Conservation (phyloP, 2,888 invertebrate genomes). For the Molanna angustata region DNA sequence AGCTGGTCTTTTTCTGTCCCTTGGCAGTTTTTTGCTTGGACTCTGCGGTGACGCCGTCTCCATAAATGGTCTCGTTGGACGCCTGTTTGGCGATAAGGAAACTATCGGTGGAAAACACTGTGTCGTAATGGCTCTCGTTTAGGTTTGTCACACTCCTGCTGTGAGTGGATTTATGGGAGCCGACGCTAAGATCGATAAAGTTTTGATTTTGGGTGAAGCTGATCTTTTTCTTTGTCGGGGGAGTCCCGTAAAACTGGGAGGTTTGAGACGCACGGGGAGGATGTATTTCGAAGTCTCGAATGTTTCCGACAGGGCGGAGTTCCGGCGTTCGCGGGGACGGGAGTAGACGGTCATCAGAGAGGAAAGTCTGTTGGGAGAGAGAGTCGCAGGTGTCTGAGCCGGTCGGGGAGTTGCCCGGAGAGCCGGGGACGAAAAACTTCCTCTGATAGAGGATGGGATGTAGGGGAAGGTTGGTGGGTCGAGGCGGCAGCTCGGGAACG, state of each 20-base stretch:
- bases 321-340: too few relatives aligned
- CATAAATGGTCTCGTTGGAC: slow-evolving; percentile 37
- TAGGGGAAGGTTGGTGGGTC: not conserved
- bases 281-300: slow-evolving; percentile 16
- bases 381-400: not conserved
- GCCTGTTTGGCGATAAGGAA: slow-evolving; percentile 43
- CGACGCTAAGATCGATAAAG: not conserved
- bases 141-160: slow-evolving; percentile 37
- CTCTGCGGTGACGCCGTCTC: slow-evolving; percentile 33
- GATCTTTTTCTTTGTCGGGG: not conserved
- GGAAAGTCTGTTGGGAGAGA: not conserved
- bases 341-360: not conserved
- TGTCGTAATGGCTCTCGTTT: slow-evolving; percentile 51
- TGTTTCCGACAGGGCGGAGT: slow-evolving; percentile 2
- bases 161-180: slow-evolving; percentile 9
- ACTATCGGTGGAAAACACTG: slow-evolving; percentile 51
- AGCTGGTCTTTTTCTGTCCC: slow-evolving; percentile 39
- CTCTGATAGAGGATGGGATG: not conserved
- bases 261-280: slow-evolving; percentile 7
- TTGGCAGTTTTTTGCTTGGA: slow-evolving; percentile 34
- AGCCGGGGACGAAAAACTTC: not conserved
- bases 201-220: not conserved
- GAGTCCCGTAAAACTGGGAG: slow-evolving; percentile 8
- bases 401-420: slow-evolving; percentile 14
- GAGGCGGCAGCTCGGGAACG: not conserved